phyloP scores from a whole-genome alignment of 2,888 invertebrate species.

The Ormyrus rosae region DNA sequence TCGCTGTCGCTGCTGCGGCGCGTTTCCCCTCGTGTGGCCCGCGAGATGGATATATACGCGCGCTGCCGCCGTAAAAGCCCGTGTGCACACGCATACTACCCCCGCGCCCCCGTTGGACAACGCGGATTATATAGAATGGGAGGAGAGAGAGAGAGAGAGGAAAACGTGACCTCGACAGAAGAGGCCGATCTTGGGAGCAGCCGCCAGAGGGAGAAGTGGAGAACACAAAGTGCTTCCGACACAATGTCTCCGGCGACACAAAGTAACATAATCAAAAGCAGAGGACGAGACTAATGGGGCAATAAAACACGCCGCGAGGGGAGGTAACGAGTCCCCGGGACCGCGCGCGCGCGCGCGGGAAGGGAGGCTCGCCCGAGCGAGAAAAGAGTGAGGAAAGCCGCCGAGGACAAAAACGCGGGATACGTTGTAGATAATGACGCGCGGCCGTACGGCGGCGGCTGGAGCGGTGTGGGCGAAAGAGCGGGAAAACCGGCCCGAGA shows the following conservation, averaged over 20 bases:
- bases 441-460: background rate
- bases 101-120: slow-evolving; percentile 47
- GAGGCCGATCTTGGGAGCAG: slow-evolving; percentile 32
- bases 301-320: slow-evolving; percentile 38
- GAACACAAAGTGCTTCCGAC: slow-evolving; percentile 40
- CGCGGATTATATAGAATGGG: slow-evolving; percentile 35
- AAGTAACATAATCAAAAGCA: slow-evolving; percentile 56
- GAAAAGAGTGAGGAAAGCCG: background rate
- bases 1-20: slow-evolving; percentile 46
- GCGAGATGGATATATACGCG: slow-evolving; percentile 63
- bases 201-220: slow-evolving; percentile 39
- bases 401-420: slow-evolving; percentile 23
- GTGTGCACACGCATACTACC: slow-evolving; percentile 61
- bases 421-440: slow-evolving; percentile 42
- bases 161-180: slow-evolving; percentile 46
- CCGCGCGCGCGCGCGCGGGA: slow-evolving; percentile 5
- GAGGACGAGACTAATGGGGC: slow-evolving; percentile 53
- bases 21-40: slow-evolving; percentile 62
- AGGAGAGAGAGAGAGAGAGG: slow-evolving; percentile 36
- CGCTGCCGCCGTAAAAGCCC: slow-evolving; percentile 65
- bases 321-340: slow-evolving; percentile 36
- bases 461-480: slow-evolving; percentile 18
- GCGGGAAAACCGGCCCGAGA: slow-evolving; percentile 3
- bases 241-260: slow-evolving; percentile 48
- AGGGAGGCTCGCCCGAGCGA: background rate